Base-by-base conservation (phyloP, 2,888 invertebrate species). In the Cryptophagus acutangulus region DNA sequence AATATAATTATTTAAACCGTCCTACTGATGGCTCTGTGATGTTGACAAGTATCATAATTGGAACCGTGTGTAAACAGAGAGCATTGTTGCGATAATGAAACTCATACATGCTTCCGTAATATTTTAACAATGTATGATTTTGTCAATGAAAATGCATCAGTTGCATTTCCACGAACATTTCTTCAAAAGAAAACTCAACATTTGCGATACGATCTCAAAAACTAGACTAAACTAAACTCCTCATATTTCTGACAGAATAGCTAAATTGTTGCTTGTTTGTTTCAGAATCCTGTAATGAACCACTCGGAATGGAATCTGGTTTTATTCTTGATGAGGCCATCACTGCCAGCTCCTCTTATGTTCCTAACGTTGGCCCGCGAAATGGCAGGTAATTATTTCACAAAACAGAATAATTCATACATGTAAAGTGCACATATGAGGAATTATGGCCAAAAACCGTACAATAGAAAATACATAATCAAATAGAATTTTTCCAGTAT, bases 261-360 rank as follows among this genome's bases (percentile, higher is more conserved):
- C n/a, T n/a, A n/a, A n/a, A n/a, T n/a, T n/a, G n/a, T 26, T 13
- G 35, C 3, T 16, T 47, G 30, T 50, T 55, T 49, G 34, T 72
- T 72, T 41, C 74, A 82, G 82, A 72, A 52, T 69, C 72, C 57
- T 82, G 82, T 66, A 75, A 75, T 59, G 70, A 71, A 51, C 71
- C 81, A 16, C 72, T 86, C 46, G 85, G 85, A 40, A 82, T 85
- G 83, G 82, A 84, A 67, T 78, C 81, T 17, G 82, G 82, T 30
- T 73, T 68, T 38, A 83, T 85, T 59, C 74, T 76, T 48, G 81
- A 84, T 66, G 72, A 74, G 34, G 78, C 81, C 52, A 77, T 85
- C 59, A 76, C 77, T 10, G 84, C 84, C 37, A 81, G 81, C 54
- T 82, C 83, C 13, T 79, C 81, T 31, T 84, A 82, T 61, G 82